Evolutionary conservation across 2,888 invertebrate genomes (phyloP).

Genomic region (Cosmia trapezina): DNA sequence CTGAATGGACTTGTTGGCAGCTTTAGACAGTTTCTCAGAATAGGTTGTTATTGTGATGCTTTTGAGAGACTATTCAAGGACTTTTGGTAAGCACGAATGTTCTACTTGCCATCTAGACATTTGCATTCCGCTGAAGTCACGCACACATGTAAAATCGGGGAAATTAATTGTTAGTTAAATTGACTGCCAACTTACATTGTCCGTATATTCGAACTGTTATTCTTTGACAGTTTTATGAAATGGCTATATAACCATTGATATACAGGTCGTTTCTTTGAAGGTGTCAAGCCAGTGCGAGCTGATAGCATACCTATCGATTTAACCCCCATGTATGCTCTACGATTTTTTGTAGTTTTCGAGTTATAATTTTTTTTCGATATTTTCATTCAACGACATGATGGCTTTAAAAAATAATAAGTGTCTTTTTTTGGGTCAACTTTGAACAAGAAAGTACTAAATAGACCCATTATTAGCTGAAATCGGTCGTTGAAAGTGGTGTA

Average conservation of each 20-base stretch:
- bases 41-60: neutral
- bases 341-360: too few species aligned
- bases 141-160: neutral
- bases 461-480: too few species aligned
- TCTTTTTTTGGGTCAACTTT: too few species aligned
- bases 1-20: conserved; percentile 29
- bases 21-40: neutral
- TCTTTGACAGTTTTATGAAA: neutral
- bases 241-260: neutral
- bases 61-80: neutral
- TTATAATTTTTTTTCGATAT: too few species aligned
- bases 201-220: neutral
- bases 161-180: neutral
- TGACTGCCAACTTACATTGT: neutral
- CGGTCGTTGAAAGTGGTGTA: too few species aligned
- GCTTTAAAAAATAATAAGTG: too few species aligned
- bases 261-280: too few species aligned
- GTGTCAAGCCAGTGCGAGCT: too few species aligned
- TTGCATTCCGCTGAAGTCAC: neutral
- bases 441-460: too few species aligned
- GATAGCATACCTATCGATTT: too few species aligned
- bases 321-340: too few species aligned
- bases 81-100: neutral
- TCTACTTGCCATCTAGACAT: neutral
- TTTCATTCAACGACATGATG: too few species aligned